A percentile compares a stretch with the other conserved stretches of the same genome.
Evolutionary conservation across 2,113 vertebrate genomes (phyloP).

Genomic region (Ptychochromis oligacanthus): DNA sequence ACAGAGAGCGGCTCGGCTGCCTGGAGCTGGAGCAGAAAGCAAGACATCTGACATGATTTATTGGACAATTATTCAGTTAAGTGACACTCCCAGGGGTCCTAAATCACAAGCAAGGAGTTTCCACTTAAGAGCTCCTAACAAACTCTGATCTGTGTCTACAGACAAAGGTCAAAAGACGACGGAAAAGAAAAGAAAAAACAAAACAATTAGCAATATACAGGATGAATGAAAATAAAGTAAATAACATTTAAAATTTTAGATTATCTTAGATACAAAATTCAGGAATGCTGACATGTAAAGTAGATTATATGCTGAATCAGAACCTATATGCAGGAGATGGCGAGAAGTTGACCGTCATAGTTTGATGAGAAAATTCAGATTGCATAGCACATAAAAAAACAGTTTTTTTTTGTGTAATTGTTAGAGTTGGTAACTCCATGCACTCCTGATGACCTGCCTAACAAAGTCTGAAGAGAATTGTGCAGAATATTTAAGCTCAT

Average conservation of each 20-base stretch:
- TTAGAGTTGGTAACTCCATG: neutral
- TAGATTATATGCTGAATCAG: neutral
- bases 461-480: neutral
- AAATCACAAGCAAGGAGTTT: neutral
- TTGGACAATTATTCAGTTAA: too few relatives aligned
- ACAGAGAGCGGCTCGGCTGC: constrained; percentile 32
- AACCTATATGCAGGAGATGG: neutral
- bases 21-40: constrained; percentile 63
- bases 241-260: too few relatives aligned
- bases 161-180: neutral
- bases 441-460: neutral
- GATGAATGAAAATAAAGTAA: neutral
- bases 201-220: neutral
- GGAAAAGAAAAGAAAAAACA: too few relatives aligned
- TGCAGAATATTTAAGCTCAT: neutral
- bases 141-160: neutral
- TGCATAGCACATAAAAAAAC: neutral
- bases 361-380: neutral
- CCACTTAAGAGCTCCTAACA: neutral
- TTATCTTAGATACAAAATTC: neutral
- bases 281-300: neutral
- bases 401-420: neutral
- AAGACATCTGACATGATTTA: constrained; percentile 43
- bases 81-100: neutral
- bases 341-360: neutral